These are phyloP conservation scores for Amazona vittata DNA, from an alignment of 2,113 vertebrate species.

Conservation along the genomic window DNA sequence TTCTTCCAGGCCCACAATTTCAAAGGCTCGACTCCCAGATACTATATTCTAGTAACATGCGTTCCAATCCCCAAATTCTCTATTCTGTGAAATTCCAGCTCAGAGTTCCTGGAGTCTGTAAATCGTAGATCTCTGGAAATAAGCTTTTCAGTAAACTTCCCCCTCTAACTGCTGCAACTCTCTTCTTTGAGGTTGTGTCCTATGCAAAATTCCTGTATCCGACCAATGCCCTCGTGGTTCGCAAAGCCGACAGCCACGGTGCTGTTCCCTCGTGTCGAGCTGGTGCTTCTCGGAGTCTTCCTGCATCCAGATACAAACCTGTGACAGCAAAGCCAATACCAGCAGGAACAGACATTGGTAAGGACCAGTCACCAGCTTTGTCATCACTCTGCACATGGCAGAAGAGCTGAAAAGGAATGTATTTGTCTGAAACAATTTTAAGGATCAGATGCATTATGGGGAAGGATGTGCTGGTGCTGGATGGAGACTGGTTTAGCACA, in stretches of 20 bases:
- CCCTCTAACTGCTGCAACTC: neutral
- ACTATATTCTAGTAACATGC: neutral
- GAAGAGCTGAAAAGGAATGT: neutral
- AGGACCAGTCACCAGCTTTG: neutral
- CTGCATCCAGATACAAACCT: conserved; percentile 80
- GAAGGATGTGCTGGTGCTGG: neutral
- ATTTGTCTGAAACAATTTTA: neutral
- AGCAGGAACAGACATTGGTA: conserved; percentile 86
- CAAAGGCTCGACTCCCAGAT: neutral
- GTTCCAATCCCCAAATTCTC: neutral
- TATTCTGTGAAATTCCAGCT: neutral
- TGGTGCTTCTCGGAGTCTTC: conserved; percentile 74
- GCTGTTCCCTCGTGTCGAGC: conserved; percentile 75
- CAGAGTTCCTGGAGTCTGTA: neutral
- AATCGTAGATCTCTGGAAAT: neutral
- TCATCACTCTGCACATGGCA: neutral
- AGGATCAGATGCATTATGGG: rapidly evolving
- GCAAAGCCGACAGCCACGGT: conserved; percentile 80
- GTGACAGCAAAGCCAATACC: conserved; percentile 76
- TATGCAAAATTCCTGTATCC: conserved; percentile 95
- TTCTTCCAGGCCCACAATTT: neutral
- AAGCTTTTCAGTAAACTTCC: neutral
- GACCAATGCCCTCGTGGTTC: conserved; percentile 89
- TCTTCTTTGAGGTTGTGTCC: conserved; percentile 87
- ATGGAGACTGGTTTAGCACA: neutral